A percentile compares a stretch with the other conserved stretches of the same genome.
These are phyloP conservation scores for Danaus plexippus DNA, from an alignment of 1,140 invertebrate species.

Conservation along the genomic window DNA sequence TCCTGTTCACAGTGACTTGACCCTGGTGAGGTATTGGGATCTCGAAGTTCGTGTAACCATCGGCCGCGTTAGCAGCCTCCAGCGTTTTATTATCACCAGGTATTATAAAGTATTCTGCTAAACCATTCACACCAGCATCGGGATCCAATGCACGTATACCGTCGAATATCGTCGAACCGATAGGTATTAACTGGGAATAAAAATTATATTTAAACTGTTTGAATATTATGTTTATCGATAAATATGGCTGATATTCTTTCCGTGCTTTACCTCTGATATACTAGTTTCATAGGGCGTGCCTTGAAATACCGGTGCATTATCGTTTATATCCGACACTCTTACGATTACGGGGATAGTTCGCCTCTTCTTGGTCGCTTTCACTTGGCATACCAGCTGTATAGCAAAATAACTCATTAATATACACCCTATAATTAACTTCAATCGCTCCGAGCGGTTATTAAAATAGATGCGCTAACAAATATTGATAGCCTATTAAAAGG, in stretches of 20 bases:
- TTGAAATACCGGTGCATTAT: conserved; percentile 86
- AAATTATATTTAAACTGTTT: not conserved
- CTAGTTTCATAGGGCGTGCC: conserved; percentile 86
- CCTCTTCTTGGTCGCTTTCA: conserved; percentile 81
- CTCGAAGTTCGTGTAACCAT: conserved; percentile 86
- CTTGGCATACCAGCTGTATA: conserved; percentile 83
- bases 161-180: conserved; percentile 89
- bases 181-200: conserved; percentile 82
- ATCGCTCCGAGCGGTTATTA: conserved; percentile 19
- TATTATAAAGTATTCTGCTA: conserved; percentile 85
- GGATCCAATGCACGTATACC: conserved; percentile 86
- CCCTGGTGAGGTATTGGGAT: conserved; percentile 92
- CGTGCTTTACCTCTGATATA: conserved; percentile 83
- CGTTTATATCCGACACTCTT: conserved; percentile 91
- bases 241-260: too few relatives aligned
- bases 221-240: too few relatives aligned
- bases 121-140: conserved; percentile 89
- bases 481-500: conserved; percentile 19
- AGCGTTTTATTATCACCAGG: conserved; percentile 73
- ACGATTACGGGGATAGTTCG: conserved; percentile 90
- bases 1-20: conserved; percentile 89
- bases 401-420: conserved; percentile 19
- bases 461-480: conserved; percentile 22
- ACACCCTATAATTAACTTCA: conserved; percentile 25
- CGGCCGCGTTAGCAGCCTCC: conserved; percentile 73